Conservation (phyloP, 2,797 vertebrate species). For the Agapornis canus region DNA sequence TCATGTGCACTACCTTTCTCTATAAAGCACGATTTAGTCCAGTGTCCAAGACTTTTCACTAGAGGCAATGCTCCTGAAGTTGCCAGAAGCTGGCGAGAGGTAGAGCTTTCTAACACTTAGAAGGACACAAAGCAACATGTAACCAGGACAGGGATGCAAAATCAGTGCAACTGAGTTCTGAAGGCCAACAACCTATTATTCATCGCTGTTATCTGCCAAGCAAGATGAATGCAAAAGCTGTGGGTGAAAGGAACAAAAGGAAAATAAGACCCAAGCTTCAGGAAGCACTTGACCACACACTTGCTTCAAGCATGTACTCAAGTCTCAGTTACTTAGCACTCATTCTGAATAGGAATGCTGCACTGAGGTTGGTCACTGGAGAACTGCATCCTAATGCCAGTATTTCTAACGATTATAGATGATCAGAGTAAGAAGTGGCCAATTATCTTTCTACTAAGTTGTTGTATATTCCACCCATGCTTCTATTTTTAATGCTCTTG, state of each 20-base stretch:
- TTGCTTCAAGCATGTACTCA: not conserved
- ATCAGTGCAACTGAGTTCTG: not conserved
- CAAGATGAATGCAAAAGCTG: not conserved
- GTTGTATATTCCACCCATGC: not conserved
- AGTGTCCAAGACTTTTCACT: not conserved
- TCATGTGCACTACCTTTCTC: not conserved
- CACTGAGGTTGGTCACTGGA: not conserved
- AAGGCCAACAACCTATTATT: not conserved
- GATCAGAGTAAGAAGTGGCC: not conserved
- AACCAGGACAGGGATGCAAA: not conserved
- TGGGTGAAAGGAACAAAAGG: not conserved
- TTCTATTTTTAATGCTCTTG: not conserved
- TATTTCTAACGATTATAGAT: not conserved
- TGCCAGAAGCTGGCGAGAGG: not conserved
- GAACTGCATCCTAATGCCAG: not conserved
- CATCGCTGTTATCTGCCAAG: not conserved
- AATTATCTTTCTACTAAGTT: not conserved
- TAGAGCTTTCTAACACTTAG: not conserved
- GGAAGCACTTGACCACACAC: not conserved
- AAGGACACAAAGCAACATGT: not conserved
- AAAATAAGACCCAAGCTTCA: not conserved
- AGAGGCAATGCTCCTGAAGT: not conserved
- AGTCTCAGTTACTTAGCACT: not conserved
- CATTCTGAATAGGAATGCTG: not conserved
- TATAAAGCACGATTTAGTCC: accelerated